Evolutionary conservation across 2,888 invertebrate species (phyloP), one percentile per base, ranked within the genome.

Genomic region (Drosophila siamana): DNA sequence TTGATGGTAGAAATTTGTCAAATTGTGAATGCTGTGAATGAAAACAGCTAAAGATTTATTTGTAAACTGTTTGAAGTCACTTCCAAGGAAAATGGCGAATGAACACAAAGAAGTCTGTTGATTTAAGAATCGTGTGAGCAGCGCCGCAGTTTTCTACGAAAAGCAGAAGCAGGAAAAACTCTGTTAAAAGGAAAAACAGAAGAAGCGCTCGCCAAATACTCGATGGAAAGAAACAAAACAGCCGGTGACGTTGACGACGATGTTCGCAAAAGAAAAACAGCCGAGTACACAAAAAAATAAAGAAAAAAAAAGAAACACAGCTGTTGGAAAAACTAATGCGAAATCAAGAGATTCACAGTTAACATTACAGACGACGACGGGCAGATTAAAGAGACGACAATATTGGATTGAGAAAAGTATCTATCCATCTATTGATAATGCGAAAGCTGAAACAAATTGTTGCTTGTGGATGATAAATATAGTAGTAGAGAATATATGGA

Each of bases 401-500:
- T 48, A 30, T 46, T 9, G 9, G 13, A 28, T 28, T 0, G 16
- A 47, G 30, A n/a, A 24, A 47, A 28, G 38, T 38, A 15, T 9
- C 2, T 16, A 5, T 50, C 33, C 26, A 15, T 9, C 2, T 16
- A 5, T 50, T 41, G 50, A 8, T 43, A 48, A 24, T 46, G 33
- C 7, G 33, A 47, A 46, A 33, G 7, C 15, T 13, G 15, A 26
- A 46, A 33, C 30, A 48, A 30, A 57, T 13, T 16, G 26, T 38
- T 30, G 8, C 24, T 16, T 40, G 8, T 40, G 38, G 33, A 13
- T 33, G 30, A 16, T 33, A 30, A 22, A 15, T 57, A 38, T 41
- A 19, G 16, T 30, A 24, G 16, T 59, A 55, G 30, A 38, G 36
- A 43, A 38, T 74, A 41, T 63, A 61, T n/a, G n/a, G n/a, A n/a